A percentile compares a stretch with the other conserved stretches of the same genome.
phyloP scores from a whole-genome alignment of 2,797 vertebrate genomes.

The Myiothlypis coronata region DNA sequence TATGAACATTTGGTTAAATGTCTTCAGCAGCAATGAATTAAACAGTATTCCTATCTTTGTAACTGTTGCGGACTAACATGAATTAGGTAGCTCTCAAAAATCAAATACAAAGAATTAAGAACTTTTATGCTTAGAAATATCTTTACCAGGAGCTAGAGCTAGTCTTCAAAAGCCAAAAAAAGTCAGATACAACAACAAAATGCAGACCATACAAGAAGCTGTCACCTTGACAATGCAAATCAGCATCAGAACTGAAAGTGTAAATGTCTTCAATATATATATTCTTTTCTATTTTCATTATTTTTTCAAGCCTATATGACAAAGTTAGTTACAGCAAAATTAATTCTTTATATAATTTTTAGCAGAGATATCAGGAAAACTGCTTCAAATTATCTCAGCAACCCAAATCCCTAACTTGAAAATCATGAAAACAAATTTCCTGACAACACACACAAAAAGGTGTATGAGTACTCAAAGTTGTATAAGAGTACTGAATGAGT shows the following conservation, averaged over 20 bases:
- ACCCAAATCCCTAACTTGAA: neutral
- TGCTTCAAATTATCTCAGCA: neutral
- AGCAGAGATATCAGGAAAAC: neutral
- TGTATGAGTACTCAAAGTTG: neutral
- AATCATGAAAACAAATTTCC: neutral
- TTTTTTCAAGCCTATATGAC: neutral
- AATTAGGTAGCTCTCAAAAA: neutral
- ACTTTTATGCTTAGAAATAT: neutral
- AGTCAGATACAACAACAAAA: neutral
- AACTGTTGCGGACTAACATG: neutral
- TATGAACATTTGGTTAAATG: neutral
- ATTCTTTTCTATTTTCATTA: neutral
- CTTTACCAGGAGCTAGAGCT: neutral
- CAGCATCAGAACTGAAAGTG: neutral
- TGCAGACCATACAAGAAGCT: neutral
- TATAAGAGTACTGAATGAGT: neutral
- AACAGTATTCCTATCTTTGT: neutral
- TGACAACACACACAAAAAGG: accelerated
- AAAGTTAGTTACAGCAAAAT: neutral
- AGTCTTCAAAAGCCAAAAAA: neutral
- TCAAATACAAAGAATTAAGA: neutral
- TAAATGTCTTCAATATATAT: neutral
- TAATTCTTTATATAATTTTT: neutral
- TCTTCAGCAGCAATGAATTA: neutral
- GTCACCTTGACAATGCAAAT: neutral